phyloP scores from a whole-genome alignment of 1,140 invertebrate genomes.

The Medauroidea extradentata region DNA sequence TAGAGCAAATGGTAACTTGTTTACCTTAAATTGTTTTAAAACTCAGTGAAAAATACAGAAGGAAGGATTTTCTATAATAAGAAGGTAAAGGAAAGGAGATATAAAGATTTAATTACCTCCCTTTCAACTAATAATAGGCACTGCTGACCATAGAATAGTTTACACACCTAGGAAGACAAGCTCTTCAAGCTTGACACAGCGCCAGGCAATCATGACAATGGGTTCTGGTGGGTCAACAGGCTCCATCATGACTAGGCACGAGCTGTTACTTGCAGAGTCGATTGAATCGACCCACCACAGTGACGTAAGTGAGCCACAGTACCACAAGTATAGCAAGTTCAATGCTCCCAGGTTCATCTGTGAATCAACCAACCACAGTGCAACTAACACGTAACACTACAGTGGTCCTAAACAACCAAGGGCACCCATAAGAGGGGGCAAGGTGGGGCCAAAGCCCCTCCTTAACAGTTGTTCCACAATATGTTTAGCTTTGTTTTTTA shows the following conservation, averaged over 20 bases:
- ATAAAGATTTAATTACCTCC: too few species aligned
- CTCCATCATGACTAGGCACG: constrained; percentile 28
- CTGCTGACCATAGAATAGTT: not conserved
- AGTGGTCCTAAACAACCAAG: too few species aligned
- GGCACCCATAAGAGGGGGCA: too few species aligned
- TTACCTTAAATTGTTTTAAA: not conserved
- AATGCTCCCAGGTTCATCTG: constrained; percentile 26
- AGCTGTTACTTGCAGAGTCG: constrained; percentile 20
- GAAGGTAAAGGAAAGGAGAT: not conserved
- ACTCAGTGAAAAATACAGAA: not conserved
- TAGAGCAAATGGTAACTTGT: not conserved
- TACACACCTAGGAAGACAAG: constrained; percentile 56
- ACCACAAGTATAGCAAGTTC: constrained; percentile 51
- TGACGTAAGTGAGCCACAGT: constrained; percentile 57
- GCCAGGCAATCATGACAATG: constrained; percentile 71
- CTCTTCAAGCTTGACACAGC: constrained; percentile 60
- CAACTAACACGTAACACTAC: too few species aligned
- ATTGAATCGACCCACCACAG: constrained; percentile 67
- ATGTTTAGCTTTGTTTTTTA: too few species aligned
- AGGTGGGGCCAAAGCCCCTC: too few species aligned
- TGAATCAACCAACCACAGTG: not conserved
- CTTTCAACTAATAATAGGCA: not conserved
- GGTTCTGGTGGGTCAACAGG: constrained; percentile 55
- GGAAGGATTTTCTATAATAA: not conserved
- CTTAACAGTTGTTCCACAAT: too few species aligned